Percentiles rank a stretch among this genome's conserved stretches.
These are phyloP conservation scores for Kryptolebias ocellatus DNA, from an alignment of 2,797 vertebrate genomes.

Conservation along the genomic window DNA sequence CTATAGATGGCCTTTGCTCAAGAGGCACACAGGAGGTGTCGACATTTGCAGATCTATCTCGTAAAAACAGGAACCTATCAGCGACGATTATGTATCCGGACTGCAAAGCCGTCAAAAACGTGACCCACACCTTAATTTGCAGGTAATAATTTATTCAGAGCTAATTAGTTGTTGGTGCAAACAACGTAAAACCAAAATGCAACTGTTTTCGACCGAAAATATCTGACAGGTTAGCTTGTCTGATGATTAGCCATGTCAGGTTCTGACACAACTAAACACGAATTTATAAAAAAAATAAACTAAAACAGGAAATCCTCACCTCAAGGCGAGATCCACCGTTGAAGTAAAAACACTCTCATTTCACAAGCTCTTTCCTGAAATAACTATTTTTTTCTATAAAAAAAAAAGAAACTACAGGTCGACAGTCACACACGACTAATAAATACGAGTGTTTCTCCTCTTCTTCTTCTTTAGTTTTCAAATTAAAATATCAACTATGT, in stretches of 20 bases:
- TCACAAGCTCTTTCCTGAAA: neutral
- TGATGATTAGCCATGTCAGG: slow-evolving; percentile 15
- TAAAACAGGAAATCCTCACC: slow-evolving; percentile 18
- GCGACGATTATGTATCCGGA: neutral
- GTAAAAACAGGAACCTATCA: slow-evolving; percentile 3
- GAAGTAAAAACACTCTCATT: neutral
- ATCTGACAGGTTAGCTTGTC: slow-evolving; percentile 39
- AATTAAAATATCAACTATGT: neutral
- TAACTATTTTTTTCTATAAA: neutral
- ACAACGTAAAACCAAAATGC: neutral
- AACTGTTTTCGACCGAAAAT: neutral
- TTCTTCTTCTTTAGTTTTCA: neutral
- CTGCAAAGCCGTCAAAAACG: too few species aligned
- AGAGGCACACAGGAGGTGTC: neutral
- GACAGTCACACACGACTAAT: slow-evolving; percentile 4
- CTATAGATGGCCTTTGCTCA: neutral
- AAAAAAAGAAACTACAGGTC: neutral
- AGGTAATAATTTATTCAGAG: neutral
- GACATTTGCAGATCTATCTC: neutral
- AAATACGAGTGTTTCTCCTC: neutral
- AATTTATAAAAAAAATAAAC: neutral
- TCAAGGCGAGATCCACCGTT: neutral
- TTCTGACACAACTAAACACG: neutral
- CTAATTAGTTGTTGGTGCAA: neutral
- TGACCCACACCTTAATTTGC: too few species aligned